phyloP scores from a whole-genome alignment of 1,140 invertebrate genomes.

The Idris sp. region DNA sequence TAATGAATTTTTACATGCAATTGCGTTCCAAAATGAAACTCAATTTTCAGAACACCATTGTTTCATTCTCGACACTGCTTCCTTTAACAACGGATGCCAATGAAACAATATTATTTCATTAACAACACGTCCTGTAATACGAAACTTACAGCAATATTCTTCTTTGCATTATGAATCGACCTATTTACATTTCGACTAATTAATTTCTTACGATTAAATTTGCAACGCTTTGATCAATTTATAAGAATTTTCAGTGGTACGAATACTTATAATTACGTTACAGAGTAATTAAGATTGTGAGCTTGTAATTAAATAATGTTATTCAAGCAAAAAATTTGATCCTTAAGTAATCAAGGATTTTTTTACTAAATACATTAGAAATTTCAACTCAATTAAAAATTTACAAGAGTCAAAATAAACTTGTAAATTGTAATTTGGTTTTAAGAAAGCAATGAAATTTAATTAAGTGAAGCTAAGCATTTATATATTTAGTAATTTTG shows the following conservation, averaged over 20 bases:
- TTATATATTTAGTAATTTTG: no score
- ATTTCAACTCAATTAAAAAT: no score
- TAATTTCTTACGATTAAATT: neutral
- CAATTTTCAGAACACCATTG: constrained; percentile 8
- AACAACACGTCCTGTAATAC: neutral
- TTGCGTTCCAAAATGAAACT: constrained; percentile 5
- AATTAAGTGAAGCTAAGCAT: no score
- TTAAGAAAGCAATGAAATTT: no score
- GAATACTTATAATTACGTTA: neutral
- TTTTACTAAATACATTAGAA: no score
- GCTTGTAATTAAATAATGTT: neutral
- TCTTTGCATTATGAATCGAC: neutral
- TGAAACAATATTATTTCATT: constrained; percentile 2
- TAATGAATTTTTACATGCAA: constrained; percentile 19
- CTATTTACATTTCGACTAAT: neutral
- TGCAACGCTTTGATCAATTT: neutral
- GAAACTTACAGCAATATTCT: neutral
- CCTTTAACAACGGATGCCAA: neutral
- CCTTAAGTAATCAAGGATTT: no score
- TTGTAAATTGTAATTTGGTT: no score
- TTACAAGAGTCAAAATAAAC: no score
- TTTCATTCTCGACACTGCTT: neutral
- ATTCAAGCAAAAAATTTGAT: neutral
- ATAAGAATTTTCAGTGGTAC: neutral
- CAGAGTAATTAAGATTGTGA: neutral